phyloP scores from a whole-genome alignment of 2,113 vertebrate genomes.

The Clinocottus analis region DNA sequence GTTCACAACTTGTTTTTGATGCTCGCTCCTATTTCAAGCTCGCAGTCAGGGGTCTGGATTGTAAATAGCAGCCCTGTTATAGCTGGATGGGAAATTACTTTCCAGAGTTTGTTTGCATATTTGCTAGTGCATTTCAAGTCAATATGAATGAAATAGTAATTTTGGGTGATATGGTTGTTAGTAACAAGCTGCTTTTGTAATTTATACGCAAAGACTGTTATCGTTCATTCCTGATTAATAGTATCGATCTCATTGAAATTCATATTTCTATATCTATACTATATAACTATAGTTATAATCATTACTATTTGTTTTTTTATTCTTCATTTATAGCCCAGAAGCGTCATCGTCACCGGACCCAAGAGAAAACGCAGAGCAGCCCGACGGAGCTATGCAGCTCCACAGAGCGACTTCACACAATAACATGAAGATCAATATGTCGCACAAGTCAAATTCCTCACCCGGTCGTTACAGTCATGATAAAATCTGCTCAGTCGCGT shows the following conservation, averaged over 20 bases:
- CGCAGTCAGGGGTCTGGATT: background rate
- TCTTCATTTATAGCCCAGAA: slow-evolving; percentile 49
- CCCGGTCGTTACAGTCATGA: background rate
- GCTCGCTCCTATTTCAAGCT: background rate
- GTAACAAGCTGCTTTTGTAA: background rate
- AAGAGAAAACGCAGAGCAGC: slow-evolving; percentile 14
- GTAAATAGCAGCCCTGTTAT: background rate
- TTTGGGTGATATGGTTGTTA: background rate
- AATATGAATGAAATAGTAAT: background rate
- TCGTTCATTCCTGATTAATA: background rate
- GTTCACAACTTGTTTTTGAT: background rate
- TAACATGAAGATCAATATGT: background rate
- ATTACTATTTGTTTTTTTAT: background rate
- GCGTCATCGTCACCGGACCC: background rate
- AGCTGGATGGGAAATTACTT: background rate
- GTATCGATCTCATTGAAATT: background rate
- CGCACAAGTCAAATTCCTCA: slow-evolving; percentile 23
- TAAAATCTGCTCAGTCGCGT: background rate
- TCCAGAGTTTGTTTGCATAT: no score
- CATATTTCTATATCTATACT: no score
- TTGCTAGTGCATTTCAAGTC: background rate
- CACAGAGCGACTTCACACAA: slow-evolving; percentile 5
- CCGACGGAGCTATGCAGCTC: background rate
- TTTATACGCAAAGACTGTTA: background rate
- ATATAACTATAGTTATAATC: background rate